Conservation (phyloP, 2,113 vertebrate genomes). For the Kryptolebias marmoratus region DNA sequence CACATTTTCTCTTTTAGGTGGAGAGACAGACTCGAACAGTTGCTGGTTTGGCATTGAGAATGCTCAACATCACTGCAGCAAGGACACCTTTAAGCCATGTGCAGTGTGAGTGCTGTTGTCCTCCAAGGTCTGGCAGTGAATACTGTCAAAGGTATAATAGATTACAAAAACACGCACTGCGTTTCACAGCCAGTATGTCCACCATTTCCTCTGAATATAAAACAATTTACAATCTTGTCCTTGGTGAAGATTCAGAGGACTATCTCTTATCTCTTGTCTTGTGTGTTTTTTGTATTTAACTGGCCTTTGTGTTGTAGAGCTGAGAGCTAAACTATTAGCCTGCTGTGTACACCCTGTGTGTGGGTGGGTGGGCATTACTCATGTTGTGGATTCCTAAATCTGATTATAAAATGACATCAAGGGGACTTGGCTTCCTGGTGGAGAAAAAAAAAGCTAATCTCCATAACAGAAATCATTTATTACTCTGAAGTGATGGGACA, state of each 20-base stretch:
- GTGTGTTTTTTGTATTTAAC: conserved; percentile 31
- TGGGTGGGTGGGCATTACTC: conserved; percentile 17
- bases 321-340: conserved; percentile 16
- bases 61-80: conserved; percentile 31
- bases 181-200: conserved; percentile 15
- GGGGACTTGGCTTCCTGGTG: conserved; percentile 1
- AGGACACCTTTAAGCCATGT: conserved; percentile 50
- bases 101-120: conserved; percentile 34
- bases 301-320: conserved; percentile 31
- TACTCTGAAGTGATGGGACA: no score
- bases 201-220: conserved; percentile 50
- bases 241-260: conserved; percentile 43
- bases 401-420: conserved; percentile 12
- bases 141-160: conserved; percentile 50
- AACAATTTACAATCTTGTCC: conserved; percentile 54
- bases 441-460: not conserved
- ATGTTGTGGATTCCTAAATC: conserved; percentile 9
- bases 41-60: conserved; percentile 40
- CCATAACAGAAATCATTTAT: not conserved
- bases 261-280: conserved; percentile 37
- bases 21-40: conserved; percentile 34
- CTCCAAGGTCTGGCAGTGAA: conserved; percentile 40
- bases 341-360: not conserved
- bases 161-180: conserved; percentile 34
- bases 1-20: conserved; percentile 29